Evolutionary conservation across 1,140 invertebrate genomes (phyloP).

Genomic region (Copidosoma floridanum): DNA sequence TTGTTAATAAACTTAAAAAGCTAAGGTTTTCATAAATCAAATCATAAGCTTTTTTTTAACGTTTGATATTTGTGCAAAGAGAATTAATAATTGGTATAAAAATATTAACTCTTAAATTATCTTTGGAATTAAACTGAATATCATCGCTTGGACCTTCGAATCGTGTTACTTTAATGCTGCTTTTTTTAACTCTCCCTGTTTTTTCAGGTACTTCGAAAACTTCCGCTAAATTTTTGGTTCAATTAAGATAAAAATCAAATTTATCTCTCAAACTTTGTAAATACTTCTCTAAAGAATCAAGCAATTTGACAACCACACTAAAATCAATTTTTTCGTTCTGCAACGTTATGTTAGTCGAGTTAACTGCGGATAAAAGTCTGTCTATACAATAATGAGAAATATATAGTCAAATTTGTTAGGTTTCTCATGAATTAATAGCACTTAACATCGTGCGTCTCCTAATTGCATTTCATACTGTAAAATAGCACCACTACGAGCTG

Average conservation of each 20-base stretch:
- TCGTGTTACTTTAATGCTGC: background rate
- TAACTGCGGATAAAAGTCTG: too few relatives aligned
- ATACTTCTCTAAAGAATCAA: too few relatives aligned
- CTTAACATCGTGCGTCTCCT: too few relatives aligned
- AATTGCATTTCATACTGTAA: too few relatives aligned
- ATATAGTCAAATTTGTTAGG: too few relatives aligned
- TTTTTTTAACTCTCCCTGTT: background rate
- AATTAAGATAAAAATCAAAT: background rate
- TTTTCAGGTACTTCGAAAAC: background rate
- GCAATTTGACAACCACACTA: too few relatives aligned
- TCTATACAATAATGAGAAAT: too few relatives aligned
- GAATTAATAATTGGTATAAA: background rate
- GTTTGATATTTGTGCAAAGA: background rate
- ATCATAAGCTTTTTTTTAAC: background rate
- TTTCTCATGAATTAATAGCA: too few relatives aligned
- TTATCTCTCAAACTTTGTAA: background rate
- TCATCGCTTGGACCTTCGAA: background rate
- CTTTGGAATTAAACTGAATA: background rate
- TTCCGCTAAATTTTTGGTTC: background rate
- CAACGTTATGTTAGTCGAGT: too few relatives aligned
- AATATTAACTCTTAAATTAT: background rate
- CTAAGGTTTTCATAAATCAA: background rate
- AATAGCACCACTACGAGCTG: background rate
- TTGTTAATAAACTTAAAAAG: background rate
- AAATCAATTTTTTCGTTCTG: too few relatives aligned